Conservation (phyloP, 1,140 invertebrate genomes). For the Drosophila trapezifrons region DNA sequence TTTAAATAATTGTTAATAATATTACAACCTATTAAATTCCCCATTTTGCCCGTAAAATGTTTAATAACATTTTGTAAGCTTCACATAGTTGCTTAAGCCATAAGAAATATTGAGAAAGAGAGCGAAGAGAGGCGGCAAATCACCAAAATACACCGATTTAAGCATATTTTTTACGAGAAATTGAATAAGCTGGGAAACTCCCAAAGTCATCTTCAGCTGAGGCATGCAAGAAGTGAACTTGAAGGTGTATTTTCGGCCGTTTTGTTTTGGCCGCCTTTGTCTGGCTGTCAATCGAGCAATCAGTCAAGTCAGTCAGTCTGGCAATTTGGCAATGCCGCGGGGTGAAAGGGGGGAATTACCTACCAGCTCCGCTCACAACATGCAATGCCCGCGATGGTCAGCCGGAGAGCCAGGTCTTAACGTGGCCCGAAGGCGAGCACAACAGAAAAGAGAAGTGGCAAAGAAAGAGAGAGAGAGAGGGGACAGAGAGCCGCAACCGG, state of each 20-base stretch:
- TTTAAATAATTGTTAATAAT: neutral
- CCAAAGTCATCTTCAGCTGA: constrained; percentile 35
- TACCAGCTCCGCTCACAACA: constrained; percentile 24
- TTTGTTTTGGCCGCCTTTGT: constrained; percentile 33
- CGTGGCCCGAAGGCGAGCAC: constrained; percentile 30
- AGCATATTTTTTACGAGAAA: neutral
- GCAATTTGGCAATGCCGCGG: constrained; percentile 40
- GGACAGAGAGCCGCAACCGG: constrained; percentile 11
- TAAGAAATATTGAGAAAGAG: constrained; percentile 4
- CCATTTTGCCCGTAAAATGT: neutral
- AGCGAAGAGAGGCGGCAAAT: too few species aligned
- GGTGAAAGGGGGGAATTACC: constrained; percentile 14
- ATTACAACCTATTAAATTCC: neutral
- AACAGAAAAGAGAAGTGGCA: constrained; percentile 20
- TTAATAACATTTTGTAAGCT: neutral
- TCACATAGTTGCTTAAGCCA: neutral
- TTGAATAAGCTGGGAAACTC: constrained; percentile 8
- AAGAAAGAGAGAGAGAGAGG: neutral
- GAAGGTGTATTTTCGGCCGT: constrained; percentile 36
- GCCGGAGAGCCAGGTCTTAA: constrained; percentile 16
- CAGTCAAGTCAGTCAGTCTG: constrained; percentile 27
- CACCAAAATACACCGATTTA: constrained; percentile 7
- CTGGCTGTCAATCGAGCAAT: constrained; percentile 24
- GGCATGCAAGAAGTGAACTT: constrained; percentile 39
- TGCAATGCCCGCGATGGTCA: constrained; percentile 47